Evolutionary conservation across 2,888 invertebrate species (phyloP).

Genomic region (Synergus itoensis): DNA sequence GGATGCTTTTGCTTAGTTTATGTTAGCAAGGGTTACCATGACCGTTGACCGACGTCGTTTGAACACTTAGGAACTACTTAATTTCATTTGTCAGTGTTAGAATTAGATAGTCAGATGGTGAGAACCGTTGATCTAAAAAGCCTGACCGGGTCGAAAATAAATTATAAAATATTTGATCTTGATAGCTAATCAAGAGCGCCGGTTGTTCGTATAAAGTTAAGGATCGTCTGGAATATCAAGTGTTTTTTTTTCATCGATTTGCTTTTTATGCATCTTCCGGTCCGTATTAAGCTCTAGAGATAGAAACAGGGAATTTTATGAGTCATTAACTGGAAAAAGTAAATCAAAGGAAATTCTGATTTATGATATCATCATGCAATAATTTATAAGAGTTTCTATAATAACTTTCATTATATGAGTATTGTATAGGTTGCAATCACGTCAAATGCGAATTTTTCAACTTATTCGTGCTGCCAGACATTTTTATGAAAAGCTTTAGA

Average conservation of each 20-base stretch:
- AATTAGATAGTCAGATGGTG: neutral
- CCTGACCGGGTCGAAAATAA: neutral
- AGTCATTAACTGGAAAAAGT: neutral
- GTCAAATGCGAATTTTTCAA: no score
- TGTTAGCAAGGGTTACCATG: neutral
- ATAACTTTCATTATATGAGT: neutral
- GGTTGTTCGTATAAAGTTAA: neutral
- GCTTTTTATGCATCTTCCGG: neutral
- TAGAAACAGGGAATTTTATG: conserved; percentile 2
- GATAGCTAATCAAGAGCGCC: conserved; percentile 10
- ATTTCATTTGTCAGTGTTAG: conserved; percentile 9
- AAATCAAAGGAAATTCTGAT: neutral
- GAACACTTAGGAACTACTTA: conserved; percentile 11
- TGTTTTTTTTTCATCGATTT: neutral
- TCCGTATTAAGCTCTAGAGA: neutral
- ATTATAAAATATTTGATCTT: conserved; percentile 13
- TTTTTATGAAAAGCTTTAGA: no score
- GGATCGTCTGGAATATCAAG: conserved; percentile 15
- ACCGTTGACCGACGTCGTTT: neutral
- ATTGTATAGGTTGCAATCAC: no score
- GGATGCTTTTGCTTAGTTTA: neutral
- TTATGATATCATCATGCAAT: neutral
- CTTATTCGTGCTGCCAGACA: no score
- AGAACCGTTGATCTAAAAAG: neutral
- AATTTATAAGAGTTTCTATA: neutral